Conservation (phyloP, 2,113 vertebrate genomes). For the Silurus meridionalis region DNA sequence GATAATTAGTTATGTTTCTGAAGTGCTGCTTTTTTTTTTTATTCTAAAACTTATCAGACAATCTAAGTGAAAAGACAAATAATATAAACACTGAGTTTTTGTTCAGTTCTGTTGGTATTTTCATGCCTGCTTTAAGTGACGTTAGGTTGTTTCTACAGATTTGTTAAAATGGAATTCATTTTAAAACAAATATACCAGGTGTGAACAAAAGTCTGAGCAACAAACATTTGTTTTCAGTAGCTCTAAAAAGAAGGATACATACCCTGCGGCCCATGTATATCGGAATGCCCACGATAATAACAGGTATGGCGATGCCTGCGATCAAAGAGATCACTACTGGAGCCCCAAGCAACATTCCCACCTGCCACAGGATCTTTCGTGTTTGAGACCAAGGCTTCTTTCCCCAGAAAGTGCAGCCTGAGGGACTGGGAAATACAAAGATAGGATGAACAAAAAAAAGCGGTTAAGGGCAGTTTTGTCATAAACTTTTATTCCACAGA, state of each 20-base stretch:
- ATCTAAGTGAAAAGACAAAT: not conserved
- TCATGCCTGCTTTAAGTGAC: not conserved
- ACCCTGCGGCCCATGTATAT: conserved; percentile 88
- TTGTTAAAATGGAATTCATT: too few species aligned
- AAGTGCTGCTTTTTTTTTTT: not conserved
- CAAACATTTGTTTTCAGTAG: not conserved
- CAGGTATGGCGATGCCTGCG: conserved; percentile 83
- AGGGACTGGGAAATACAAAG: conserved; percentile 72
- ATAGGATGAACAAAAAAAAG: conserved; percentile 1
- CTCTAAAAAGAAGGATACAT: conserved; percentile 11
- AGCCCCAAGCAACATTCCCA: conserved; percentile 85
- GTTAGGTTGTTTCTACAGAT: not conserved
- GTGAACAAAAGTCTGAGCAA: not conserved
- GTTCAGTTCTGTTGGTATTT: not conserved
- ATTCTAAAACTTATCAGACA: not conserved
- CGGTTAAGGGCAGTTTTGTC: not conserved
- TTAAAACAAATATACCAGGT: not conserved
- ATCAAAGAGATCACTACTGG: conserved; percentile 85
- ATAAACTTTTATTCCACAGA: not conserved
- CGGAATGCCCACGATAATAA: conserved; percentile 84
- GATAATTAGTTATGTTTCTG: not conserved
- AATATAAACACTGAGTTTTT: not conserved
- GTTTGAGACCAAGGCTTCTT: conserved; percentile 87
- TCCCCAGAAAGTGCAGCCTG: conserved; percentile 89
- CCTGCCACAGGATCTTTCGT: conserved; percentile 84